Base-by-base conservation (phyloP, 2,797 vertebrate genomes). In the Silurus aristotelis region DNA sequence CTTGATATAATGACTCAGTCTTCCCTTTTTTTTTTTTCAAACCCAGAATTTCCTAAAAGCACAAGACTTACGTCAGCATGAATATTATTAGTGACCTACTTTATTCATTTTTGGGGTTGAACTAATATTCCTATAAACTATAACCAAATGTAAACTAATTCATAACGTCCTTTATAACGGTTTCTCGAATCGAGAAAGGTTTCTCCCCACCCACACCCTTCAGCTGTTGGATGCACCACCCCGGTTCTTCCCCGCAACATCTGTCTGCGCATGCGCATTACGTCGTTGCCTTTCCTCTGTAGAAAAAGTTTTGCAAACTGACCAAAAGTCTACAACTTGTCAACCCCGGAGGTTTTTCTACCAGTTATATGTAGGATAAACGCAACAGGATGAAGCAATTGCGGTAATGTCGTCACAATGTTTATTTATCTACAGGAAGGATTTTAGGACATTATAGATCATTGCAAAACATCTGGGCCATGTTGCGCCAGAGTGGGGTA, bases 371-470 rank as follows among this genome's bases (percentile, higher is more conserved):
- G 5, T 31, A 20, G 17, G 19, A 1, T n/a, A 61, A 60, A 61
- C 52, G 12, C 5, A 52, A 22, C 17, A 52, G 77, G 12, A 75
- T 85, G 61, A 70, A 89, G 77, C 79, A 81, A 55, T 27, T 31
- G 85, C 92, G 88, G 12, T 85, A 83, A 90, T 93, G 92, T 93
- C 92, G 91, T 87, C 82, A 58, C 5, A 0, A 68, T 91, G 93
- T 93, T 91, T 91, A 73, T 75, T 22, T 86, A 92, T 90, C 87
- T 73, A 77, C 85, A 85, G 87, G 76, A 55, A 80, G 56, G 76
- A 2, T 25, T 85, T 76, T 85, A 72, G 56, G 64, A 83, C 64
- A 78, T 85, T 38, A 38, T 38, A 38, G 38, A 38, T 38, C 55
- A 19, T 64, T 87, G 78, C 79, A 77, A 82, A 56, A 71, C 73